Conservation (phyloP, 1,140 invertebrate species). For the Sitophilus oryzae region DNA sequence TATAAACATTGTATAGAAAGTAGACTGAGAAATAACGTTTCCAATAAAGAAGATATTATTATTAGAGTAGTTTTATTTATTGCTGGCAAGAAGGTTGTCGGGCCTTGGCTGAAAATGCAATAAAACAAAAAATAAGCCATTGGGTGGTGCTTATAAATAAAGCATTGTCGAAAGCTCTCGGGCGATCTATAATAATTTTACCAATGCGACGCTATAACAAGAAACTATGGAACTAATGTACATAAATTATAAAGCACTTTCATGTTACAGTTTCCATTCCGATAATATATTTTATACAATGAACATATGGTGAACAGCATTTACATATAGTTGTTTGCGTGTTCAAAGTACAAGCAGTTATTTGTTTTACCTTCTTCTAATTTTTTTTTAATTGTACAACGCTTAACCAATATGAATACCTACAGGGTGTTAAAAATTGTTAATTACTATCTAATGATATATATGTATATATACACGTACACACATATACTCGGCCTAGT, state of each 20-base stretch:
- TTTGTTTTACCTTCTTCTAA: conserved; percentile 12
- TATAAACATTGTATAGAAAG: no score
- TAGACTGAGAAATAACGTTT: no score
- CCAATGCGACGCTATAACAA: conserved; percentile 8
- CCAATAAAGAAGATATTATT: no score
- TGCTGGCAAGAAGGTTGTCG: not conserved
- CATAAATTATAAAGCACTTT: conserved; percentile 19
- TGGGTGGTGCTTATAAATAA: conserved; percentile 6
- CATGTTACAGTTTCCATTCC: conserved; percentile 19
- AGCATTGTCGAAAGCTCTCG: conserved; percentile 8
- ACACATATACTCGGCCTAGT: not conserved
- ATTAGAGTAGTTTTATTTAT: no score
- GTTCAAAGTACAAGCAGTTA: conserved; percentile 3
- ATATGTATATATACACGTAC: no score
- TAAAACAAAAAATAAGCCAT: not conserved
- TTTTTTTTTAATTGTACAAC: conserved; percentile 3
- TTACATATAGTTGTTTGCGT: conserved; percentile 10
- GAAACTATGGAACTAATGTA: conserved; percentile 10
- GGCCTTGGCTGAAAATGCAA: not conserved
- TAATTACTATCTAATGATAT: conserved; percentile 7
- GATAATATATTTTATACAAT: conserved; percentile 17
- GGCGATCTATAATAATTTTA: conserved; percentile 10
- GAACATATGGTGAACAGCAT: conserved; percentile 13
- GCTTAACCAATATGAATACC: conserved; percentile 7
- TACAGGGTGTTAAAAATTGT: conserved; percentile 7